phyloP scores from a whole-genome alignment of 2,888 invertebrate species.

The Spodoptera picta region DNA sequence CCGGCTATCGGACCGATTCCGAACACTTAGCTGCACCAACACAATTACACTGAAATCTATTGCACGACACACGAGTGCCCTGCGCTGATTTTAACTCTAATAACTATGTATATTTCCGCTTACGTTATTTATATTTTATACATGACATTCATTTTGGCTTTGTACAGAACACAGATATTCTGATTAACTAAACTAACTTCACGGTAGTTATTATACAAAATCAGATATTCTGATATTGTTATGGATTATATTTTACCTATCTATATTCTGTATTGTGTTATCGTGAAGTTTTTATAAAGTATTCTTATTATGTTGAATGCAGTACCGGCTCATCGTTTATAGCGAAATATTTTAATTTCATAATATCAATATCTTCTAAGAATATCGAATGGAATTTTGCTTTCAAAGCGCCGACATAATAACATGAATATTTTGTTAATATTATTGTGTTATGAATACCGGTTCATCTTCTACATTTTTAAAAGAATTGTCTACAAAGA shows the following conservation, averaged over 20 bases:
- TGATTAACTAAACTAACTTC: too few species aligned
- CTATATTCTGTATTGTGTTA: too few species aligned
- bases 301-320: slow-evolving; percentile 1
- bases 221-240: too few species aligned
- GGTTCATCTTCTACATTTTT: slow-evolving; percentile 32
- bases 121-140: slow-evolving; percentile 23
- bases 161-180: too few species aligned
- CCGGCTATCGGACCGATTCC: slow-evolving; percentile 65
- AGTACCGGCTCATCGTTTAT: slow-evolving; percentile 4
- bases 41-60: slow-evolving; percentile 52
- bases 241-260: too few species aligned
- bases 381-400: slow-evolving; percentile 32
- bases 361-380: slow-evolving; percentile 22
- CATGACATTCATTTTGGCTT: slow-evolving; percentile 3
- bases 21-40: slow-evolving; percentile 61
- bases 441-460: slow-evolving; percentile 37
- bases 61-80: slow-evolving; percentile 28
- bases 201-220: too few species aligned
- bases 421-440: slow-evolving; percentile 34
- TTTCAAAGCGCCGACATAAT: slow-evolving; percentile 29
- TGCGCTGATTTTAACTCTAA: slow-evolving; percentile 48
- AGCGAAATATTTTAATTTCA: slow-evolving; percentile 19
- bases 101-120: slow-evolving; percentile 29
- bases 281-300: too few species aligned
- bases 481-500: background rate